Evolutionary conservation across 2,797 vertebrate genomes (phyloP), one percentile per base, ranked within the genome.

Genomic region (Ammospiza maritima): DNA sequence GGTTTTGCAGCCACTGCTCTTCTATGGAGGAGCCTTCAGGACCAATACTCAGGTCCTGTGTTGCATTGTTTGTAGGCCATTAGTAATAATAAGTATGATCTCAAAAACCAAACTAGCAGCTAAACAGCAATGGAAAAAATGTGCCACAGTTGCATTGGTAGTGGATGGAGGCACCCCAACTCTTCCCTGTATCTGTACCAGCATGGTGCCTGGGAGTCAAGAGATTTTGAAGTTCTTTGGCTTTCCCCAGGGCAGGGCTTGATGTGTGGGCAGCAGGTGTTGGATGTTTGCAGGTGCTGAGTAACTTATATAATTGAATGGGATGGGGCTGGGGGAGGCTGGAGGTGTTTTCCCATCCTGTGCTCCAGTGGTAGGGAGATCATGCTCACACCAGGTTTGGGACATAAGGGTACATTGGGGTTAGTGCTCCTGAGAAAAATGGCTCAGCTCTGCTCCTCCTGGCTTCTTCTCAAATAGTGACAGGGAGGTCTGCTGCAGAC

Each of bases 401-500:
- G n/a, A 16, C 0, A 1, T 13, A 50, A 19, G 5, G 18, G 9
- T 19, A 26, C 1, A 2, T 1, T 5, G 26, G 23, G 10, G 4
- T 25, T 51, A 16, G 40, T 72, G 23, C 16, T 56, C 32, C 25
- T 70, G 42, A 58, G 17, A 60, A 56, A 79, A 76, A 51, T 6
- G 6, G 1, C n/a, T 54, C 15, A 57, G 9, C 16, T 6, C 5
- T 64, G n/a, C 34, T 57, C 40, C n/a, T 85, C 26, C 32, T 83
- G 73, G 23, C 11, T 34, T 76, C 25, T 88, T 36, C 44, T 12
- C n/a, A 13, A 67, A 16, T 13, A 74, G 22, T 16, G 57, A 9
- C 32, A 42, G 20, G 22, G 14, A 73, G 14, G 14, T 54, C 66
- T 85, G 36, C 34, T 79, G 56, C 5, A 16, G 48, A 10, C 8